Evolutionary conservation across 2,888 invertebrate genomes (phyloP).

Genomic region (Conchocele bisecta): DNA sequence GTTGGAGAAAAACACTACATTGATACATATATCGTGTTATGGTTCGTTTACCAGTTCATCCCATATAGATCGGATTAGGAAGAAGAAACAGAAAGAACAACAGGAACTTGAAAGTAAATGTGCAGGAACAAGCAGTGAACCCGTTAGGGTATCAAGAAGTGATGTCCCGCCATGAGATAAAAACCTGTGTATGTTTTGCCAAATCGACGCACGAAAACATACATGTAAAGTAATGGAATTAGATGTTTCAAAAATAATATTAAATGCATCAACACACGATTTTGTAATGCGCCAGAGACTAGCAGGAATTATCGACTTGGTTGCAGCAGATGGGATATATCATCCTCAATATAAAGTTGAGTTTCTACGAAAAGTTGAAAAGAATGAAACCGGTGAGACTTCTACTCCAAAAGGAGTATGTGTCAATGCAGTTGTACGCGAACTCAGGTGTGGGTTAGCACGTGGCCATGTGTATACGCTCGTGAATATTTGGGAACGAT

Average conservation of each 20-base stretch:
- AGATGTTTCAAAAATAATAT: neutral
- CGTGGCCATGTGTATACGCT: too few relatives aligned
- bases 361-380: neutral
- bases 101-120: too few relatives aligned
- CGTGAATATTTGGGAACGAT: too few relatives aligned
- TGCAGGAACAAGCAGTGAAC: neutral
- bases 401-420: too few relatives aligned
- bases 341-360: neutral
- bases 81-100: too few relatives aligned
- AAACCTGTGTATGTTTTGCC: neutral
- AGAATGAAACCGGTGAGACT: neutral
- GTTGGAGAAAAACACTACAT: too few relatives aligned
- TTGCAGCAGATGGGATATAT: neutral
- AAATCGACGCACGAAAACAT: neutral
- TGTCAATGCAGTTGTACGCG: too few relatives aligned
- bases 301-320: neutral
- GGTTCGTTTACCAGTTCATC: neutral
- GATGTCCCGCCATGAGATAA: neutral
- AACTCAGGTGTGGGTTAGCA: too few relatives aligned
- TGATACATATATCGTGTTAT: neutral
- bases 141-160: neutral
- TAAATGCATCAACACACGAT: neutral
- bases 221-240: neutral
- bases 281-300: neutral
- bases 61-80: neutral